Percentiles rank a stretch among this genome's conserved stretches.
Conservation (phyloP, 1,140 invertebrate genomes). For the Venturia canescens region DNA sequence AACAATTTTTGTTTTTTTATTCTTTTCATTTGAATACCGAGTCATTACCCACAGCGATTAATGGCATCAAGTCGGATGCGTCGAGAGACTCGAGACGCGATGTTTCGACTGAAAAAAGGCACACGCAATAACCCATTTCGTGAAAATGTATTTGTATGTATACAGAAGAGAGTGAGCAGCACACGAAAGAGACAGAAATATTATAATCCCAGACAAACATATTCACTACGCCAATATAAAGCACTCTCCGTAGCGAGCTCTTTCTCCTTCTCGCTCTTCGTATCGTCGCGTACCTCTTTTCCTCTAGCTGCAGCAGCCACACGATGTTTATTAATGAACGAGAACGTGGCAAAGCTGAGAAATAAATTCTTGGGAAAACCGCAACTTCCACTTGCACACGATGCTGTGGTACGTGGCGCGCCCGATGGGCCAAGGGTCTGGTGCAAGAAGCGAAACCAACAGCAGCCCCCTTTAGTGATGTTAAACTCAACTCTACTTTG, state of each 20-base stretch:
- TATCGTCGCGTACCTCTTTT: not conserved
- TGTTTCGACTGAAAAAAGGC: too few species aligned
- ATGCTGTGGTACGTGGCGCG: conserved; percentile 18
- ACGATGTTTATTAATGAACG: conserved; percentile 45
- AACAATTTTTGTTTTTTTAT: too few species aligned
- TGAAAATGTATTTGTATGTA: too few species aligned
- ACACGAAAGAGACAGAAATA: not conserved
- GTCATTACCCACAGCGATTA: too few species aligned
- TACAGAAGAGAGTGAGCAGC: too few species aligned
- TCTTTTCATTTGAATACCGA: too few species aligned
- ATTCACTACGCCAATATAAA: not conserved
- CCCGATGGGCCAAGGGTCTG: not conserved
- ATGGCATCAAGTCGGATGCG: too few species aligned
- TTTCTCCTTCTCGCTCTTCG: not conserved
- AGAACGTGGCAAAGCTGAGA: conserved; percentile 17
- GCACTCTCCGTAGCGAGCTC: not conserved
- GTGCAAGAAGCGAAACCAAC: conserved; percentile 10
- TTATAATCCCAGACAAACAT: not conserved
- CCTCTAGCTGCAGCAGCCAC: not conserved
- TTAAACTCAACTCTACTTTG: conserved; percentile 31
- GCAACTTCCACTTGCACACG: conserved; percentile 38
- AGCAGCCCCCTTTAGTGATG: conserved; percentile 16
- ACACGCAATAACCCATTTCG: too few species aligned
- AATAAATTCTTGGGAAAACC: conserved; percentile 42
- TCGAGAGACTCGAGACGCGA: too few species aligned